A percentile compares a stretch with the other conserved stretches of the same genome.
phyloP scores from a whole-genome alignment of 2,113 vertebrate genomes.

The Bos taurus region ARS-UCD2.0 NC_037329.1:109732501-109733000 shows the following conservation, averaged over 20 bases:
- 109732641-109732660: neutral
- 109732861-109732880: neutral
- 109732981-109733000: neutral
- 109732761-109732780: neutral
- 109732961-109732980: neutral
- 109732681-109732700: neutral
- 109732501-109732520: neutral
- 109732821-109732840: neutral
- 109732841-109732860: neutral
- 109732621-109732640: neutral
- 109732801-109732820: neutral
- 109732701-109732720: accelerated
- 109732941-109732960: neutral
- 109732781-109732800: neutral
- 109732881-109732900: neutral
- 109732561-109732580: neutral
- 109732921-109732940: neutral
- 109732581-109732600: neutral
- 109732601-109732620: neutral
- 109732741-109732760: neutral
- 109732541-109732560: neutral
- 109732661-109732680: no score
- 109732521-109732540: neutral
- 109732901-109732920: neutral
- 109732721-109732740: neutral